Evolutionary conservation across 2,113 vertebrate genomes (phyloP).

Genomic region (Chitala chitala): DNA sequence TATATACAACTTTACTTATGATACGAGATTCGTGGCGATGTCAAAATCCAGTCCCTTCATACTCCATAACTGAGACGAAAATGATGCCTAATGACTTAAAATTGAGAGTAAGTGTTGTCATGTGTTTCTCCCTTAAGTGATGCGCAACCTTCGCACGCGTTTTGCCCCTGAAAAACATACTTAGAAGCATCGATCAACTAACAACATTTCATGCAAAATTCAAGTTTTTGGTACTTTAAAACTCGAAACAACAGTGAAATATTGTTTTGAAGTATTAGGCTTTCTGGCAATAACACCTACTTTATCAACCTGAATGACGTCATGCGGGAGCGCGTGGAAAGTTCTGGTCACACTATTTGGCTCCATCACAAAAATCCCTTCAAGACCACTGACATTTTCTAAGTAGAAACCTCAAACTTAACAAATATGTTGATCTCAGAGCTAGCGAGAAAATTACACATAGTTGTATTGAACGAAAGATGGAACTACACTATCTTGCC

Average conservation of each 20-base stretch:
- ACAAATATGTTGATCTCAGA: neutral
- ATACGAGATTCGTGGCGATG: no score
- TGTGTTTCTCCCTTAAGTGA: neutral
- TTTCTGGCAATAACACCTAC: slow-evolving; percentile 4
- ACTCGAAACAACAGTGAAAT: neutral
- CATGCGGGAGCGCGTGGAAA: neutral
- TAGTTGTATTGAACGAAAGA: no score
- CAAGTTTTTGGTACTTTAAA: neutral
- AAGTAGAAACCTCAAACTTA: slow-evolving; percentile 7
- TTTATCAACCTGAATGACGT: slow-evolving; percentile 12
- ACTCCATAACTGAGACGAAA: no score
- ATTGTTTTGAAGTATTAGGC: neutral
- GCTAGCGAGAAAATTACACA: neutral
- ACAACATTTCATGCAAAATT: neutral
- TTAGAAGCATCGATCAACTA: neutral
- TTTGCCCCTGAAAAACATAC: neutral
- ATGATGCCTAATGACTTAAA: no score
- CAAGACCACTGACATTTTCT: slow-evolving; percentile 27
- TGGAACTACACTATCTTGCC: no score
- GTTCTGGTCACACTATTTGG: slow-evolving; percentile 1
- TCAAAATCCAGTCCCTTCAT: no score
- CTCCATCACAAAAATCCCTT: slow-evolving; percentile 22
- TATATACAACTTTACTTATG: no score
- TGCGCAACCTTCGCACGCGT: neutral
- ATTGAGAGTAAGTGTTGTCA: neutral